These are phyloP conservation scores for Salmo trutta DNA, from an alignment of 2,797 vertebrate genomes.

Conservation along the genomic window DNA sequence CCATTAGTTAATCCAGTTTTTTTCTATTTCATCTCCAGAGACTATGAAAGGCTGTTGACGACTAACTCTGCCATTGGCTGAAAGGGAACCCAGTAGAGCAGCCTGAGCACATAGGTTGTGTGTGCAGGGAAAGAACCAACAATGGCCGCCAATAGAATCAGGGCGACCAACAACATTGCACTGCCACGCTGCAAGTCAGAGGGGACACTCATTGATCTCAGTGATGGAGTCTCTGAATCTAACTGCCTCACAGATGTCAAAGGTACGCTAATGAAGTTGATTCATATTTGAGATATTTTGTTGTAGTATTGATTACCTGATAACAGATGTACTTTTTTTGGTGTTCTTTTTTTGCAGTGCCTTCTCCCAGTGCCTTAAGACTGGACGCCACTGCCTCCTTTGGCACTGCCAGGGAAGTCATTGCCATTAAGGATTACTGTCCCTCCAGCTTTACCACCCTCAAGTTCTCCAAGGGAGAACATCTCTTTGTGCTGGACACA, in stretches of 20 bases:
- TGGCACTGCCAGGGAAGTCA: constrained; percentile 86
- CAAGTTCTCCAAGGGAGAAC: constrained; percentile 95
- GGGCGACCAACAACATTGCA: constrained; percentile 79
- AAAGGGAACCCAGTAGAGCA: constrained; percentile 29
- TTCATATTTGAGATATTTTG: neutral
- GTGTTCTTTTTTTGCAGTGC: constrained; percentile 74
- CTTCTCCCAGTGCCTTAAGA: constrained; percentile 93
- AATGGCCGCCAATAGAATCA: constrained; percentile 97
- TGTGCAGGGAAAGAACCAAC: constrained; percentile 24
- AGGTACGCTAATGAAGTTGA: constrained; percentile 70
- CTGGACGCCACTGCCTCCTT: constrained; percentile 83
- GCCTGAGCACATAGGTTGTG: constrained; percentile 26
- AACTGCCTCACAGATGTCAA: constrained; percentile 84
- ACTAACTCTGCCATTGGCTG: constrained; percentile 20
- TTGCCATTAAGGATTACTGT: constrained; percentile 95
- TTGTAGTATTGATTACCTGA: no score
- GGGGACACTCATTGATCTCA: constrained; percentile 91
- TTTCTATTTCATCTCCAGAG: constrained; percentile 47
- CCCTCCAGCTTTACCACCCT: constrained; percentile 95
- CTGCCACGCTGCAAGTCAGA: constrained; percentile 95
- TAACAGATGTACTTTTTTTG: neutral
- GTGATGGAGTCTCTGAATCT: constrained; percentile 82
- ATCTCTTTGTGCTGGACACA: constrained; percentile 90
- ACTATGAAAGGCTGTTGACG: constrained; percentile 57
- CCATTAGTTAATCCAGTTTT: constrained; percentile 13